Evolutionary conservation across 2,113 vertebrate species (phyloP).

Genomic region (Tinamus guttatus): DNA sequence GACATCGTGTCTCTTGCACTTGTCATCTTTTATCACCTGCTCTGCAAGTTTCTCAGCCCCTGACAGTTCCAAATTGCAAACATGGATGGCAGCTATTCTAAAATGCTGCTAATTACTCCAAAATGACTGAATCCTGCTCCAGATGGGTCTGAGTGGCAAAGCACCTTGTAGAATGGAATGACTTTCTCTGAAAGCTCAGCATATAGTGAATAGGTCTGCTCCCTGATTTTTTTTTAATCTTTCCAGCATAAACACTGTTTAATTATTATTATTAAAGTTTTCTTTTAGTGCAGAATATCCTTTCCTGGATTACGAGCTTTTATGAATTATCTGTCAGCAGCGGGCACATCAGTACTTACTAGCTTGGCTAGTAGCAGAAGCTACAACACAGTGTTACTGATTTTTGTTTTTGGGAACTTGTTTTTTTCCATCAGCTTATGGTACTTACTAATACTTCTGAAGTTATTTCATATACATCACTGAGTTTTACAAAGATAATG

Average conservation of each 20-base stretch:
- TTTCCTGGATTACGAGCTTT: neutral
- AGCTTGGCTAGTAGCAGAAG: neutral
- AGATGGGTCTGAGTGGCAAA: neutral
- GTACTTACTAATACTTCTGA: neutral
- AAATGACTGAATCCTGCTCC: neutral
- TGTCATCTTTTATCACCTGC: neutral
- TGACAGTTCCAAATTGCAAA: neutral
- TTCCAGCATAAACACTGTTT: neutral
- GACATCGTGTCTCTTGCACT: neutral
- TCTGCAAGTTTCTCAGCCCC: neutral
- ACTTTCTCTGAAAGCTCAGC: neutral
- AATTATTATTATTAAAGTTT: neutral
- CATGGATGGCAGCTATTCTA: neutral
- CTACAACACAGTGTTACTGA: neutral
- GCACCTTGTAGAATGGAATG: neutral
- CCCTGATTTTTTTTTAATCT: neutral
- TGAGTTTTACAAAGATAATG: neutral
- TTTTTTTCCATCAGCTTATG: neutral
- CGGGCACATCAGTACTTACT: accelerated
- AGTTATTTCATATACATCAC: neutral
- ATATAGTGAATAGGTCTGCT: neutral
- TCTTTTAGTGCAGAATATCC: neutral
- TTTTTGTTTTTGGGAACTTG: neutral
- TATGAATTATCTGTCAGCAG: neutral
- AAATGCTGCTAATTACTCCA: neutral